Evolutionary conservation across 2,888 invertebrate species (phyloP), one percentile per base, ranked within the genome.

Genomic region (Coleophora flavipennella): DNA sequence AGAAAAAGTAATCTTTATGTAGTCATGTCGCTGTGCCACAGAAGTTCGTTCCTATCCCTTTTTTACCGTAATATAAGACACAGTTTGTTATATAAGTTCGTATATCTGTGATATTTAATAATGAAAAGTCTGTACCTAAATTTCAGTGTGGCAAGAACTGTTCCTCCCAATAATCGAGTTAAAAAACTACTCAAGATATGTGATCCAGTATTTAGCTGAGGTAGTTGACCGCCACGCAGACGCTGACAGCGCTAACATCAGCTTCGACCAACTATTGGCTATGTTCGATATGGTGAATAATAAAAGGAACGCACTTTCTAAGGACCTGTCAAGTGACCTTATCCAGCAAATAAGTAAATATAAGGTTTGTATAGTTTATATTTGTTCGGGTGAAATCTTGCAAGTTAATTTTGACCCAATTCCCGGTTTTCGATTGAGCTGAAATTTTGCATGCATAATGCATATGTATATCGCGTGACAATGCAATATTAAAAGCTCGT

Each of bases 91-190:
- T n/a, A n/a, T n/a, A n/a, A n/a, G n/a, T n/a, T n/a, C n/a, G n/a
- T n/a, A n/a, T n/a, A n/a, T n/a, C n/a, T 39, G 14, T 33, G 13
- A 11, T 31, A 14, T 31, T 6, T 14, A 13, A 31, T 35, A 28
- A 13, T 36, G 40, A 20, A 20, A 20, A 20, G 20, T 20, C 3
- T 20, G 3, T 6, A 4, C 20, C 6, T 46, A 44, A 34, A 39
- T 86, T 78, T 36, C 64, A 90, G 90, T 90, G 10, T 93, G 93
- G 90, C 89, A 91, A 69, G 91, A 92, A 45, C 72, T 92, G 1
- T 92, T 92, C 87, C 72, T 90, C 31, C 91, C 92, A 0, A 73
- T 92, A 58, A 75, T 92, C 33, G 92, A 92, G 49, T 71, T 91
- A 65, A 91, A 90, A 61, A 89, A 86, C 59, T 93, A 92, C 53